These are phyloP conservation scores for Calliphora vomitoria DNA, from an alignment of 2,888 invertebrate species.

Conservation along the genomic window DNA sequence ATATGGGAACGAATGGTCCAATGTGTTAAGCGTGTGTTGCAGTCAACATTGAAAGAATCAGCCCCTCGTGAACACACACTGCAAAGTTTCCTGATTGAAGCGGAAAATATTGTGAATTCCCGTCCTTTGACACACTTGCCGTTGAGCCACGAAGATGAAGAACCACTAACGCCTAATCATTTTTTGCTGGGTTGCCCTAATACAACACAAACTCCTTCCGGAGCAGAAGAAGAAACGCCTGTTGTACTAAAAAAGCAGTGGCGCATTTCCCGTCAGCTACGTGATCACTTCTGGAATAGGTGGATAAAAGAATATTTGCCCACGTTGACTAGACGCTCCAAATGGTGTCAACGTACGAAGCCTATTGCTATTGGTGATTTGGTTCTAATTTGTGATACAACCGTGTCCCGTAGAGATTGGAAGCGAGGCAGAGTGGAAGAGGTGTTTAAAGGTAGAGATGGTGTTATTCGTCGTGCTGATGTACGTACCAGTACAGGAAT, in stretches of 20 bases:
- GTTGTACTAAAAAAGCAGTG: conserved; percentile 20
- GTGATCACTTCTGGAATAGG: conserved; percentile 64
- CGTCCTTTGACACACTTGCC: too few relatives aligned
- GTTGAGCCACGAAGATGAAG: too few relatives aligned
- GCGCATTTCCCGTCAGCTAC: conserved; percentile 18
- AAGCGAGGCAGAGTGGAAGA: conserved; percentile 59
- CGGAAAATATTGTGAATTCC: too few relatives aligned
- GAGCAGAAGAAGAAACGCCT: background rate
- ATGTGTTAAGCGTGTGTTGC: too few relatives aligned
- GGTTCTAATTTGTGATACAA: conserved; percentile 68
- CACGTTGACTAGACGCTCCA: conserved; percentile 38
- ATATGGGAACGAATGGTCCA: background rate
- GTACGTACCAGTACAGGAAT: too few relatives aligned
- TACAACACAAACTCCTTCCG: conserved; percentile 30
- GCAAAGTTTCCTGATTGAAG: too few relatives aligned
- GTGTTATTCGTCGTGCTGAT: too few relatives aligned
- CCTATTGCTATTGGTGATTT: conserved; percentile 59
- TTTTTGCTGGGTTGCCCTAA: conserved; percentile 33
- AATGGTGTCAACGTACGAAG: conserved; percentile 61
- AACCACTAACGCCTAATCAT: too few relatives aligned
- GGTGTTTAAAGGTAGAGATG: conserved; percentile 55
- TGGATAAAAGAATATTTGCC: conserved; percentile 32
- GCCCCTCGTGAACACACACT: conserved; percentile 17
- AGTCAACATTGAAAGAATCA: conserved; percentile 14
- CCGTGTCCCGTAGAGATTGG: conserved; percentile 63